Evolutionary conservation across 2,113 vertebrate genomes (phyloP), one percentile per base, ranked within the genome.

Genomic region (Xiphophorus hellerii): DNA sequence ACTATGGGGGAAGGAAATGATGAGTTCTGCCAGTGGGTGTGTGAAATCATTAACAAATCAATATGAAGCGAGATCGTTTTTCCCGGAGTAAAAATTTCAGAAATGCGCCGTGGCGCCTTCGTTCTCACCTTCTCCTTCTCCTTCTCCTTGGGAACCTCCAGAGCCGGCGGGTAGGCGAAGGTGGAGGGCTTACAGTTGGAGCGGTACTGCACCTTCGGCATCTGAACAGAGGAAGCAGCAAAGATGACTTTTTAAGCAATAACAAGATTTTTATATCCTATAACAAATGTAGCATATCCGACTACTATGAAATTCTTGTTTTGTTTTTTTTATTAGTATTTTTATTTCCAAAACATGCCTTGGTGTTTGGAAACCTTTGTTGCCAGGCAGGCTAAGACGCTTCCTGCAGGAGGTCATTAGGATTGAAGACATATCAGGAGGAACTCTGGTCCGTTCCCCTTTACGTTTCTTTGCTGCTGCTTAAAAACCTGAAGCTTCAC

Each of bases 181-280:
- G 97, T 99, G 72, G 98, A 99, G 30, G 98, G 98, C 84, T 99
- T 99, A 88, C 98, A 99, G 94, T 99, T 99, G 82, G 98, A 99
- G 78, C 96, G 95, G 93, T 99, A 99, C 90, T 99, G 98, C 88
- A 99, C 98, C 93, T 99, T 99, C 7, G 98, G 98, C 98, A 99
- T 99, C 98, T 99, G 91, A 63, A 69, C 35, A 78, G 65, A 77
- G 62, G 69, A 29, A 65, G 9, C 8, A 37, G 4, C 25, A n/a
- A 69, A 25, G 25, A 12, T 11, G 11, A 14, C 3, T 42, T 62
- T 62, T 29, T 17, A 0, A 15, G 27, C 4, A 29, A 14, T 1
- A 25, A 5, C 22, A 54, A n/a, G 22, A 17, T 58, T 58, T 20
- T 58, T 25, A 58, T 17, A n/a, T 25, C 51, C 51, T n/a, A 17